phyloP scores from a whole-genome alignment of 2,888 invertebrate species.

The Coelopa pilipes region DNA sequence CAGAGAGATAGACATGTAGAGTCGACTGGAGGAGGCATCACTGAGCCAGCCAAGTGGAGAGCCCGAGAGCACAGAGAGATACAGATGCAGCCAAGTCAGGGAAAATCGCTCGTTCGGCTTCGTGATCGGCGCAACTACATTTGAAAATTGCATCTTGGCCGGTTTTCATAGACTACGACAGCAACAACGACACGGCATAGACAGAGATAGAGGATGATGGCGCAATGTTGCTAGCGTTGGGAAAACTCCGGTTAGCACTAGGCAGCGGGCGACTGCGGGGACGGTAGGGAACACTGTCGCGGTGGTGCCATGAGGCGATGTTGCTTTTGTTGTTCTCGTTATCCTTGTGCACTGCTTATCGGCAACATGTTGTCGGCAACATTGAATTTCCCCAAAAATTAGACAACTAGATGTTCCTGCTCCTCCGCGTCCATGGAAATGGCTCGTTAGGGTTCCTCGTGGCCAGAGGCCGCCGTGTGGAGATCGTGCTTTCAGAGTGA shows the following conservation, averaged over 20 bases:
- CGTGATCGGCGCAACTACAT: constrained; percentile 42
- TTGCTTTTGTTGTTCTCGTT: background rate
- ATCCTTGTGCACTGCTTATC: background rate
- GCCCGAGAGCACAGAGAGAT: constrained; percentile 3
- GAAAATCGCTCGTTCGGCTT: constrained; percentile 34
- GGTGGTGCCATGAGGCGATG: background rate
- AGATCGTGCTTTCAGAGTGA: no score
- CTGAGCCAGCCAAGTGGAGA: background rate
- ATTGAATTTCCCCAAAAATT: constrained; percentile 52
- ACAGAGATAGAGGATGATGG: constrained; percentile 10
- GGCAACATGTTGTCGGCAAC: constrained; percentile 31
- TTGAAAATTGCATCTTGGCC: constrained; percentile 58
- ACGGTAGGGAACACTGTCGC: background rate
- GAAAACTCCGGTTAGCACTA: constrained; percentile 17
- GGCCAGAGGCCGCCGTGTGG: background rate
- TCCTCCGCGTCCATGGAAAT: constrained; percentile 22
- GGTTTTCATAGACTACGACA: constrained; percentile 31
- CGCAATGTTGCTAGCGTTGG: constrained; percentile 25
- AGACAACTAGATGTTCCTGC: background rate
- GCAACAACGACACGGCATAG: constrained; percentile 9
- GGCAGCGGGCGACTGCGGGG: constrained; percentile 37
- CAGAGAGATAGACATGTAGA: background rate
- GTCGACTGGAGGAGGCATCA: background rate
- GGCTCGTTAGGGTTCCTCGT: background rate
- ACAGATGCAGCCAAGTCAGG: constrained; percentile 28